These are phyloP conservation scores for Furcula furcula DNA, from an alignment of 2,888 invertebrate species.

Conservation along the genomic window DNA sequence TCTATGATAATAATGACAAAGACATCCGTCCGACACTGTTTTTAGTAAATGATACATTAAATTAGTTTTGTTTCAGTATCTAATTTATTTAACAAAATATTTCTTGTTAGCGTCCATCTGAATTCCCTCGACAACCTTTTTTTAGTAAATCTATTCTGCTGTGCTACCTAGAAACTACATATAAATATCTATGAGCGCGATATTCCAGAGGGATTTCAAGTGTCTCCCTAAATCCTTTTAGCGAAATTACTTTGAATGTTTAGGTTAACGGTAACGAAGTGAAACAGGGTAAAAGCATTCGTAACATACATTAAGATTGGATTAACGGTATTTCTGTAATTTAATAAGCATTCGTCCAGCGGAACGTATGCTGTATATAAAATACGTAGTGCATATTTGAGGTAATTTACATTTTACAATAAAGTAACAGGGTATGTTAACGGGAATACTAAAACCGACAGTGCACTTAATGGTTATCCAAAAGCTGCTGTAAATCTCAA, in stretches of 20 bases:
- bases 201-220: conserved; percentile 5
- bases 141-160: conserved; percentile 2
- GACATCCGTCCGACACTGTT: no score
- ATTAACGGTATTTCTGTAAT: conserved; percentile 1
- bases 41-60: no score
- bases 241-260: conserved; percentile 10
- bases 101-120: neutral
- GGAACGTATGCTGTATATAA: neutral
- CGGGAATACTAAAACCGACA: neutral
- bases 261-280: conserved; percentile 3
- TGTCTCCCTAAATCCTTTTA: conserved; percentile 12
- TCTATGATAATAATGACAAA: no score
- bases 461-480: no score
- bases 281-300: conserved; percentile 5
- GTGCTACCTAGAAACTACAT: conserved; percentile 4
- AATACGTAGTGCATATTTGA: neutral
- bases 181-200: conserved; percentile 5
- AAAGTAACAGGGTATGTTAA: neutral
- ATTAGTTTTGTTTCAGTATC: no score
- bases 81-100: no score
- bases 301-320: conserved; percentile 2
- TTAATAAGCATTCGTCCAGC: conserved; percentile 2
- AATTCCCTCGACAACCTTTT: conserved; percentile 5
- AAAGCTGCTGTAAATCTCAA: no score
- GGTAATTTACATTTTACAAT: no score